phyloP scores from a whole-genome alignment of 2,797 vertebrate genomes.

The Sciaenops ocellatus region DNA sequence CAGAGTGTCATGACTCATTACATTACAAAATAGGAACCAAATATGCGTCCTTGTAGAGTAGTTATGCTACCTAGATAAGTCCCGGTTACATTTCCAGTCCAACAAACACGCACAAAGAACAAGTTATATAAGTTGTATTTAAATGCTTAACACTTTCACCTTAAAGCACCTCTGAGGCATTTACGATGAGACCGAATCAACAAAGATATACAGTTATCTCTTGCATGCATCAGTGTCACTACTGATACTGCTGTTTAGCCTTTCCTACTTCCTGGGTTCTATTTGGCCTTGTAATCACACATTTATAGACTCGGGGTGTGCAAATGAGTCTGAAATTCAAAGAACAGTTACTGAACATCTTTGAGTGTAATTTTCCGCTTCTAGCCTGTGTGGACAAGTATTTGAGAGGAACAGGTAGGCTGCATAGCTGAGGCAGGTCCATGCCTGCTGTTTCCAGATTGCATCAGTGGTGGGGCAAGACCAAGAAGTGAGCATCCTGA shows the following conservation, averaged over 20 bases:
- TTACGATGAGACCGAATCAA: constrained; percentile 1
- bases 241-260: constrained; percentile 1
- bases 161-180: constrained; percentile 12
- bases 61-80: neutral
- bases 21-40: neutral
- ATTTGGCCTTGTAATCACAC: neutral
- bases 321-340: constrained; percentile 15
- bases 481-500: constrained; percentile 26
- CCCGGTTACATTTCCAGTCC: neutral
- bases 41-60: neutral
- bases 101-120: neutral
- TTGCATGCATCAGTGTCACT: constrained; percentile 15
- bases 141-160: constrained; percentile 2
- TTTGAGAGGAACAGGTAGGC: constrained; percentile 40
- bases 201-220: constrained; percentile 20
- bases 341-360: constrained; percentile 20
- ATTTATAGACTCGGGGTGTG: neutral
- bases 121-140: neutral
- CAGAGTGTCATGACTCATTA: constrained; percentile 1
- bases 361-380: constrained; percentile 14
- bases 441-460: constrained; percentile 74
- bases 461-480: constrained; percentile 49
- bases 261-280: constrained; percentile 34
- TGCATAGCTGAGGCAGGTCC: constrained; percentile 84
- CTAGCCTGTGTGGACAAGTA: constrained; percentile 81